Evolutionary conservation across 2,888 invertebrate species (phyloP), one percentile per base, ranked within the genome.

Genomic region (Achlya flavicornis): DNA sequence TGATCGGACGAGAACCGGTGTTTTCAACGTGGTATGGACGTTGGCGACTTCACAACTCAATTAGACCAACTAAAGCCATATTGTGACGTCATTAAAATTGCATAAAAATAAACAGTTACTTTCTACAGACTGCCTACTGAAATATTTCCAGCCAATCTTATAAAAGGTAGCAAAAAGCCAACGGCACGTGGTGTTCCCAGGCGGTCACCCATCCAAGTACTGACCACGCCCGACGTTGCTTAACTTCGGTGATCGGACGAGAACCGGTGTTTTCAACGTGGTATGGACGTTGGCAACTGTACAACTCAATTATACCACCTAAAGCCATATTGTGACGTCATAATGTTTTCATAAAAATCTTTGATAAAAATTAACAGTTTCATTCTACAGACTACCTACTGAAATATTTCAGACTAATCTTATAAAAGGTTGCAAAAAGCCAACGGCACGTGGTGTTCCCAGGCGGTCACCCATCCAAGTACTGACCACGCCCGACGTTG

Each of bases 401-500:
- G 26, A 26, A 1, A 26, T 26, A 26, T 26, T 1, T 26, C 26
- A 1, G 2, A 2, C 26, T 2, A 26, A 26, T 26, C 26, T 26
- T 26, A 26, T 26, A 26, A 26, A 26, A 26, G 2, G 26, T 26
- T 19, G 60, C 75, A 85, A 86, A 85, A 86, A 83, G 85, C 84
- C 85, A 87, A 88, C 86, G 78, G 79, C 86, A 89, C 87, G 87
- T 76, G 85, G 88, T 89, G 88, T 89, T 89, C 88, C 89, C 89
- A 89, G 86, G 89, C 88, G 89, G 90, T 91, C 91, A 90, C 90
- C 90, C 90, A 91, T 90, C 90, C 88, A 91, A 91, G 91, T 91
- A 91, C 90, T 91, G 87, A 91, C 87, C 87, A 80, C 90, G 90
- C 89, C 91, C 90, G 88, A 90, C 85, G 89, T 88, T 91, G 90